phyloP scores from a whole-genome alignment of 2,797 vertebrate species.

The Sarcoramphus papa region DNA sequence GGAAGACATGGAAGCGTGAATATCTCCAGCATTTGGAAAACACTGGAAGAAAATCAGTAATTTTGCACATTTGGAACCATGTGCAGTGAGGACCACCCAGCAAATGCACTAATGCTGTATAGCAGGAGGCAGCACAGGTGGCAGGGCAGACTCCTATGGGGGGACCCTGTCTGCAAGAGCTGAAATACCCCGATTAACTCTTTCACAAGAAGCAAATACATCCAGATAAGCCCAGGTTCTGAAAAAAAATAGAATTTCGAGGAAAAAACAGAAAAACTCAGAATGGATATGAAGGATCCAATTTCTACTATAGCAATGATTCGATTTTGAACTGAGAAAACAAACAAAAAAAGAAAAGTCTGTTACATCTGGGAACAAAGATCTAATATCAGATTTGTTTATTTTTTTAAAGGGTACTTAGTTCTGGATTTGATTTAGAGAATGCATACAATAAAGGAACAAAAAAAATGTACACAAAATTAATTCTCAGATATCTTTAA shows the following conservation, averaged over 20 bases:
- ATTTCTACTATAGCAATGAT: background rate
- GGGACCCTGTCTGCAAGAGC: background rate
- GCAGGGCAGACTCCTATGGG: accelerated
- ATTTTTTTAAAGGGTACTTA: background rate
- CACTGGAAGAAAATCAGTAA: background rate
- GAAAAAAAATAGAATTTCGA: background rate
- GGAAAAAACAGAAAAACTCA: background rate
- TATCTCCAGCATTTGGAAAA: background rate
- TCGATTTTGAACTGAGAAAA: background rate
- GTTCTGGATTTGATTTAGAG: background rate
- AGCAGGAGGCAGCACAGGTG: background rate
- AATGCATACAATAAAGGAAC: background rate
- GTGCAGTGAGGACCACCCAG: background rate
- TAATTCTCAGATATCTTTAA: background rate
- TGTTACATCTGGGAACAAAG: background rate
- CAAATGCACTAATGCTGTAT: background rate
- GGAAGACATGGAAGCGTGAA: background rate
- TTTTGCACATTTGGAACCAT: background rate
- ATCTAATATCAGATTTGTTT: background rate
- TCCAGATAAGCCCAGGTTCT: background rate
- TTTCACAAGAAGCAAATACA: background rate
- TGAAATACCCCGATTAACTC: background rate
- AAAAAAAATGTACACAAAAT: background rate
- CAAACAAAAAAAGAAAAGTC: background rate
- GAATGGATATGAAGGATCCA: background rate